These are phyloP conservation scores for Porphyrio hochstetteri DNA, from an alignment of 2,113 vertebrate species.

Conservation along the genomic window DNA sequence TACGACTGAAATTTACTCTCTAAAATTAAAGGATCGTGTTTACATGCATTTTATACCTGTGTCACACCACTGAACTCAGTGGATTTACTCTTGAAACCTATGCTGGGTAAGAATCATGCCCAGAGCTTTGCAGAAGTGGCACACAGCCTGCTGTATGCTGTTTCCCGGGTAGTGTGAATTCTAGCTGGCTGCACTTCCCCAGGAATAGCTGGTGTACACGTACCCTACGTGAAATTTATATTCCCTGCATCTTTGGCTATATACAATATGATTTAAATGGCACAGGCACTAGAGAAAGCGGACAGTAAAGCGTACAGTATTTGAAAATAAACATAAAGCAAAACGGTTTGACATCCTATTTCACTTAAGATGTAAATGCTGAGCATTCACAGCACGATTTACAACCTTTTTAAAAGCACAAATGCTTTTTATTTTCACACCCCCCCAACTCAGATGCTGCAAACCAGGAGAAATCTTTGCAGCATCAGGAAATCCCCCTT, in stretches of 20 bases:
- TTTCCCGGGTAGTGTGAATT: neutral
- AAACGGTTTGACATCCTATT: slow-evolving; percentile 39
- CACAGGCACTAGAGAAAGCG: neutral
- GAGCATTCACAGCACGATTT: neutral
- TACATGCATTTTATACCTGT: neutral
- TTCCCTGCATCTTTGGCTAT: slow-evolving; percentile 1
- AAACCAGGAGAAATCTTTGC: slow-evolving; percentile 31
- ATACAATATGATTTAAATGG: slow-evolving; percentile 43
- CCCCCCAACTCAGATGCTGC: neutral
- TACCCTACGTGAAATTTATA: slow-evolving; percentile 28
- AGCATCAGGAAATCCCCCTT: neutral
- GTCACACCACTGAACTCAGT: neutral
- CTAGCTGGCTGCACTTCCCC: slow-evolving; percentile 7
- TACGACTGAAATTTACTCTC: neutral
- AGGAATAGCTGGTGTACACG: slow-evolving; percentile 22
- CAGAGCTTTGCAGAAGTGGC: neutral
- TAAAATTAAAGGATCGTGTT: neutral
- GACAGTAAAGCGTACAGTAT: slow-evolving; percentile 20
- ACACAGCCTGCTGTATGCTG: neutral
- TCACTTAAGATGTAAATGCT: slow-evolving; percentile 62
- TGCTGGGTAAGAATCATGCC: neutral
- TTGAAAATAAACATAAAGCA: slow-evolving; percentile 61
- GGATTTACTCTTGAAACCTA: neutral
- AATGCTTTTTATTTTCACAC: slow-evolving; percentile 37
- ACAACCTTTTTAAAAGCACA: slow-evolving; percentile 46